Conservation (phyloP, 2,113 vertebrate genomes). For the Planiliza haematocheilus region DNA sequence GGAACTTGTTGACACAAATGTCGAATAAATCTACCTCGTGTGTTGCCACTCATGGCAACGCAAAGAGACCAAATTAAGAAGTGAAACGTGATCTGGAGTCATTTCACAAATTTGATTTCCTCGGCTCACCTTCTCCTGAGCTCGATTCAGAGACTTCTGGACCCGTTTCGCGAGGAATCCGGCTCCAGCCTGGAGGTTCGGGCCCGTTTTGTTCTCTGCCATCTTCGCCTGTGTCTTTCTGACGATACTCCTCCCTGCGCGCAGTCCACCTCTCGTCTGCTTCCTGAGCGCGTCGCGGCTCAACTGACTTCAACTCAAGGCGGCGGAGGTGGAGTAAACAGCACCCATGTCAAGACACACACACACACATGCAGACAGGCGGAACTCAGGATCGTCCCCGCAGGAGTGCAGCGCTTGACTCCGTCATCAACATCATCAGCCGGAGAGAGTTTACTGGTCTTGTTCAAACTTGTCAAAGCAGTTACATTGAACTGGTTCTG, state of each 20-base stretch:
- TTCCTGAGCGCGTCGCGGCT: constrained; percentile 14
- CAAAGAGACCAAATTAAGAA: background rate
- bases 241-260: background rate
- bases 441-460: background rate
- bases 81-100: background rate
- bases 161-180: constrained; percentile 92
- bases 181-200: constrained; percentile 85
- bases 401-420: background rate
- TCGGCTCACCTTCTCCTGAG: constrained; percentile 92
- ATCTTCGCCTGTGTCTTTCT: constrained; percentile 74
- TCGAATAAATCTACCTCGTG: background rate
- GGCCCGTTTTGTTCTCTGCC: constrained; percentile 88
- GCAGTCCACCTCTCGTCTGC: constrained; percentile 13
- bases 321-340: constrained; percentile 69
- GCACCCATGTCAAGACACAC: constrained; percentile 8
- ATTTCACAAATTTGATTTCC: accelerated
- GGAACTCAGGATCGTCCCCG: background rate
- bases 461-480: constrained; percentile 48
- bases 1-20: background rate
- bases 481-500: accelerated
- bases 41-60: background rate
- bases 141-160: constrained; percentile 92
- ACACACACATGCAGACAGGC: background rate
- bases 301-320: background rate
- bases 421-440: background rate